A percentile compares a stretch with the other conserved stretches of the same genome.
phyloP scores from a whole-genome alignment of 2,888 invertebrate genomes.

The Drosophila pseudotalamancana region DNA sequence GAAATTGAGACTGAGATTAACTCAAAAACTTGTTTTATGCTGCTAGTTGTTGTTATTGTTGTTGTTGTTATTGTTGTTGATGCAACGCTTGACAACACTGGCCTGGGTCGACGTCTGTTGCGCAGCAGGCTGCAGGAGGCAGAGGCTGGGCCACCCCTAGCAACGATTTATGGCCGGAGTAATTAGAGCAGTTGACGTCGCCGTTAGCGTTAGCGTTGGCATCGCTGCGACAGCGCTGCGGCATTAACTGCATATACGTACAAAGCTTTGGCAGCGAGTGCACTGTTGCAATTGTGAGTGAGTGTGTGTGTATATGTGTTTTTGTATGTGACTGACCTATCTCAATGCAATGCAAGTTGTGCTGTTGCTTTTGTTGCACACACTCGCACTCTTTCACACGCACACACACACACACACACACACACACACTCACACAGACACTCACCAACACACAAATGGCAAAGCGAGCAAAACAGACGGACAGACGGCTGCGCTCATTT shows the following conservation, averaged over 20 bases:
- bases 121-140: background rate
- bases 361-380: constrained; percentile 60
- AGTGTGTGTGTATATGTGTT: constrained; percentile 36
- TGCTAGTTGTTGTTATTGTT: constrained; percentile 23
- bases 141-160: constrained; percentile 44
- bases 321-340: constrained; percentile 80
- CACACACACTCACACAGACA: constrained; percentile 1
- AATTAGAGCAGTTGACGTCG: constrained; percentile 71
- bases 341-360: constrained; percentile 81
- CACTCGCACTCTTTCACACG: constrained; percentile 17
- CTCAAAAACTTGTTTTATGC: constrained; percentile 60
- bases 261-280: constrained; percentile 56
- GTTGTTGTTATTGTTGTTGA: constrained; percentile 37
- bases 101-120: constrained; percentile 14
- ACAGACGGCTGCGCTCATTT: constrained; percentile 63
- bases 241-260: constrained; percentile 40
- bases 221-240: constrained; percentile 41
- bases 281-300: constrained; percentile 61
- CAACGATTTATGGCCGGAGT: constrained; percentile 55
- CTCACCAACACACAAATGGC: background rate
- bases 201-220: constrained; percentile 32
- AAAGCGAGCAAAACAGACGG: constrained; percentile 36
- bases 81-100: constrained; percentile 53
- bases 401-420: background rate
- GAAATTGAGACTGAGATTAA: constrained; percentile 62